phyloP scores from a whole-genome alignment of 2,888 invertebrate species.

The Erebia aethiops region DNA sequence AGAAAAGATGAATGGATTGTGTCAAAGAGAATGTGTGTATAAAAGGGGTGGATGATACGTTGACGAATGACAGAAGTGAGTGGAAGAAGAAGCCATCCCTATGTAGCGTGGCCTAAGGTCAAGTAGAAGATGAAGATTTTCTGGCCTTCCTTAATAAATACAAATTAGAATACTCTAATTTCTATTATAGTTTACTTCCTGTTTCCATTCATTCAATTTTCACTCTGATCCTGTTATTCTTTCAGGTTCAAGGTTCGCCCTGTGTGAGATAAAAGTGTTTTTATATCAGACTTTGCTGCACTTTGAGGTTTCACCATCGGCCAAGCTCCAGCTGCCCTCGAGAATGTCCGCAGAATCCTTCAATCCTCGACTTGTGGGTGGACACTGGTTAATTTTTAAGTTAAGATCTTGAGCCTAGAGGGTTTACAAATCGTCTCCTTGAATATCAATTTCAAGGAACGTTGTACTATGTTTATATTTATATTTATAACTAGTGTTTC shows the following conservation, averaged over 20 bases:
- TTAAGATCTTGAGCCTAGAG: neutral
- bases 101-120: no score
- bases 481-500: no score
- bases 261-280: conserved; percentile 68
- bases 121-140: no score
- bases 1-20: no score
- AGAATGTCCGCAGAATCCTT: conserved; percentile 48
- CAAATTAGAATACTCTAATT: no score
- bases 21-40: no score
- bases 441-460: neutral
- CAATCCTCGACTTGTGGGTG: conserved; percentile 55
- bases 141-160: no score
- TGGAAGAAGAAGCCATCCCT: no score
- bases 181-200: no score
- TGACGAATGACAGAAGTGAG: no score
- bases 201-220: neutral
- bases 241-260: conserved; percentile 65
- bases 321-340: conserved; percentile 55
- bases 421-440: neutral
- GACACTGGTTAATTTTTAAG: conserved; percentile 58
- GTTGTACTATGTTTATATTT: no score
- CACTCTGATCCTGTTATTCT: neutral
- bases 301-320: conserved; percentile 57
- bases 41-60: no score
- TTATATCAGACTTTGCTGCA: conserved; percentile 60